Evolutionary conservation across 1,140 invertebrate species (phyloP).

Genomic region (Drosophila quadrilineata): DNA sequence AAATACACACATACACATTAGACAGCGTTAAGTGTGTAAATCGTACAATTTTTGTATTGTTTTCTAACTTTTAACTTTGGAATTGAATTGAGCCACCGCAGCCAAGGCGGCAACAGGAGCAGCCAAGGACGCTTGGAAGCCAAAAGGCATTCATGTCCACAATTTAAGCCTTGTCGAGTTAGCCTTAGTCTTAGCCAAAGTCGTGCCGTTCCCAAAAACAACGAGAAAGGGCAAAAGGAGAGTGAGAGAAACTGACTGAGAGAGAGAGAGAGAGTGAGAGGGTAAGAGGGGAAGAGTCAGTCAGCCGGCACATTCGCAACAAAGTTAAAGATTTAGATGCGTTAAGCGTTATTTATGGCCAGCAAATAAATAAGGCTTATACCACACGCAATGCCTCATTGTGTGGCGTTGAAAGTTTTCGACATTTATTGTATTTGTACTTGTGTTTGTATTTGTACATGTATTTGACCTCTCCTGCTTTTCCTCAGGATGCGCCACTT

Average conservation of each 20-base stretch:
- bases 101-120: too few relatives aligned
- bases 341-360: constrained; percentile 80
- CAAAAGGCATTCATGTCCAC: constrained; percentile 31
- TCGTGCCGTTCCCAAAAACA: too few relatives aligned
- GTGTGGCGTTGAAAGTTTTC: constrained; percentile 77
- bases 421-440: constrained; percentile 75
- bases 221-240: too few relatives aligned
- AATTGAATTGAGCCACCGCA: constrained; percentile 27
- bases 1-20: too few relatives aligned
- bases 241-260: too few relatives aligned
- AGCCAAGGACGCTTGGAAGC: too few relatives aligned
- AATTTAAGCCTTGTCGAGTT: constrained; percentile 72
- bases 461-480: background rate
- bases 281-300: too few relatives aligned
- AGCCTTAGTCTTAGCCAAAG: constrained; percentile 59
- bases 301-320: constrained; percentile 60
- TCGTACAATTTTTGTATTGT: constrained; percentile 63
- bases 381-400: constrained; percentile 79
- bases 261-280: too few relatives aligned
- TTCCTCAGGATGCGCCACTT: background rate
- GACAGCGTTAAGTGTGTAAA: constrained; percentile 6
- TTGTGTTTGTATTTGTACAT: too few relatives aligned
- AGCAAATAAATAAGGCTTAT: constrained; percentile 78
- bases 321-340: constrained; percentile 80
- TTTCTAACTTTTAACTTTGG: constrained; percentile 71